Percentiles rank a stretch among this genome's conserved stretches.
Evolutionary conservation across 2,113 vertebrate genomes (phyloP).

Genomic region (Rhinoptilus africanus): DNA sequence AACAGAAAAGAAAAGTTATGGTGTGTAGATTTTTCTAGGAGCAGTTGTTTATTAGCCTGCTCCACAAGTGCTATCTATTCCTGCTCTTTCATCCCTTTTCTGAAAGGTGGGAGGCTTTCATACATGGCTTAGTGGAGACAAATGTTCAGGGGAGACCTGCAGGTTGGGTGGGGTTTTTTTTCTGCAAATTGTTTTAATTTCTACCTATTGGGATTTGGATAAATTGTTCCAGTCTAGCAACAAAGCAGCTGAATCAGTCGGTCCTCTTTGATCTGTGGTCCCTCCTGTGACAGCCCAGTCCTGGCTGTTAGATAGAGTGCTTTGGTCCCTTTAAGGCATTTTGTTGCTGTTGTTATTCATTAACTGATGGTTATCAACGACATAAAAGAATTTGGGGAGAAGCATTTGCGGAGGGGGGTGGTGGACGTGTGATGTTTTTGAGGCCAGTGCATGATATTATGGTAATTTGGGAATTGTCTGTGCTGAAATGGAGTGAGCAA

Average conservation of each 20-base stretch:
- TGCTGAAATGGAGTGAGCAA: neutral
- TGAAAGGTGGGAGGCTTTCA: neutral
- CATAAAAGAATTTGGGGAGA: conserved; percentile 42
- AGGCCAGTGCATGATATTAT: neutral
- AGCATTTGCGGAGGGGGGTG: neutral
- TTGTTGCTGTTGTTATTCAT: conserved; percentile 17
- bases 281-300: neutral
- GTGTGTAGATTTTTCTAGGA: neutral
- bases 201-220: neutral
- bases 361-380: conserved; percentile 37
- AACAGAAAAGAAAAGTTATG: neutral
- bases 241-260: neutral
- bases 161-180: rapidly evolving
- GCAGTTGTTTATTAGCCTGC: neutral
- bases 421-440: neutral
- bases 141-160: neutral
- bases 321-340: neutral
- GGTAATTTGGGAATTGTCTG: conserved; percentile 54
- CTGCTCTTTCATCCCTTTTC: neutral
- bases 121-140: neutral
- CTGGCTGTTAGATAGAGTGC: neutral
- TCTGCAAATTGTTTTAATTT: neutral
- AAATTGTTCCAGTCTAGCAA: neutral
- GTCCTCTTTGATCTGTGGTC: conserved; percentile 22
- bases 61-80: neutral